A percentile compares a stretch with the other conserved stretches of the same genome.
Conservation (phyloP, 2,113 vertebrate genomes). For the Sinocyclocheilus anshuiensis region DNA sequence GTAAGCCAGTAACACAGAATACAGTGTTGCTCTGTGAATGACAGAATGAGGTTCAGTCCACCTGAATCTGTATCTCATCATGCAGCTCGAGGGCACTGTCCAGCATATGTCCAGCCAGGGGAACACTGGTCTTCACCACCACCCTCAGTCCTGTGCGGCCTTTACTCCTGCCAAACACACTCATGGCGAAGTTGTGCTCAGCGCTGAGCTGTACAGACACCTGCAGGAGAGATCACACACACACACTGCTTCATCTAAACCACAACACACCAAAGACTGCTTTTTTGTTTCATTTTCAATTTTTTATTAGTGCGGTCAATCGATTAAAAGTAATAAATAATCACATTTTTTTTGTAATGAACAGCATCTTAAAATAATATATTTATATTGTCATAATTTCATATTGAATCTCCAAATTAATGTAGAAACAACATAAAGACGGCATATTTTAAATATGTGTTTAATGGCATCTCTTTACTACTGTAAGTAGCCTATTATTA, state of each 20-base stretch:
- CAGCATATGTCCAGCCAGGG: slow-evolving; percentile 78
- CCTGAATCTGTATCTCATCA: slow-evolving; percentile 94
- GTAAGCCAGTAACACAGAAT: too few species aligned
- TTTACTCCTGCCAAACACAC: slow-evolving; percentile 79
- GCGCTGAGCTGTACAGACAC: slow-evolving; percentile 81
- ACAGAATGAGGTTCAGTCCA: slow-evolving; percentile 53
- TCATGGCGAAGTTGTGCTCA: slow-evolving; percentile 90
- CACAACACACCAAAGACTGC: neutral
- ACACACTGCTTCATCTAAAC: neutral
- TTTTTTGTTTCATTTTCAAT: too few species aligned
- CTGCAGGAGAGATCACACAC: slow-evolving; percentile 68
- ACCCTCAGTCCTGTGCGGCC: slow-evolving; percentile 89
- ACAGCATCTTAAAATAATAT: too few species aligned
- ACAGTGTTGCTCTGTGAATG: neutral
- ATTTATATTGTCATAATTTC: too few species aligned
- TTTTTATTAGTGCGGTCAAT: too few species aligned
- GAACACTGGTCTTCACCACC: slow-evolving; percentile 78
- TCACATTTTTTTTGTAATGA: too few species aligned
- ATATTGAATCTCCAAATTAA: too few species aligned
- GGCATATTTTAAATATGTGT: too few species aligned
- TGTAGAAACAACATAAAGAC: too few species aligned
- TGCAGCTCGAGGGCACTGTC: slow-evolving; percentile 79
- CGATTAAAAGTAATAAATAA: too few species aligned
- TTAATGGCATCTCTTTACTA: too few species aligned
- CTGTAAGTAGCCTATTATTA: too few species aligned